Conservation (phyloP, 37 sponge, comb jelly and placozoan genomes). For the Bolinopsis microptera region DNA sequence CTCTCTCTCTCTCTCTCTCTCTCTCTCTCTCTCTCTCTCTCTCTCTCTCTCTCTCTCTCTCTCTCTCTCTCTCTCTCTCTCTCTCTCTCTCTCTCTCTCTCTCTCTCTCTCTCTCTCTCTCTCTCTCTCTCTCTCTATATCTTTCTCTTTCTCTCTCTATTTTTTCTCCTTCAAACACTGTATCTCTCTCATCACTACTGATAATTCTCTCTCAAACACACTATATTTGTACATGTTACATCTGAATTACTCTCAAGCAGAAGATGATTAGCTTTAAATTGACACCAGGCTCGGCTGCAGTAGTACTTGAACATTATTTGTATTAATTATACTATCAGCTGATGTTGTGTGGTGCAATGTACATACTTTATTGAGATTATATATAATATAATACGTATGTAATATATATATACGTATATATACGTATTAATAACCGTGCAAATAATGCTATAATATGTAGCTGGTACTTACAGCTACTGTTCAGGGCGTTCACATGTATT, state of each 20-base stretch:
- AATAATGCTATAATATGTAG: too few species aligned
- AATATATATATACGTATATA: too few species aligned
- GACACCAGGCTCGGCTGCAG: too few species aligned
- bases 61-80: background rate
- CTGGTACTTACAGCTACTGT: too few species aligned
- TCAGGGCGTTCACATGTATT: too few species aligned
- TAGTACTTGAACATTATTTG: background rate
- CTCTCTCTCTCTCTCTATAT: too few species aligned
- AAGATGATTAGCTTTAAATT: background rate
- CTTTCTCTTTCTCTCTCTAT: too few species aligned
- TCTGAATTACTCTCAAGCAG: background rate
- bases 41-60: background rate
- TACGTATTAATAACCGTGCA: too few species aligned
- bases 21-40: conserved; percentile 7
- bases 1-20: conserved; percentile 7
- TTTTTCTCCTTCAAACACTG: background rate
- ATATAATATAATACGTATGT: too few species aligned
- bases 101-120: background rate
- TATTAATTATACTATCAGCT: background rate
- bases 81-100: background rate
- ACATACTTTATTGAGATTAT: too few species aligned
- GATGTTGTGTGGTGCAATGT: too few species aligned
- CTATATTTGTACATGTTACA: background rate
- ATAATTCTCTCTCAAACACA: background rate
- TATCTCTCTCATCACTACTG: too few species aligned